Base-by-base conservation (phyloP, 1,140 invertebrate species). In the Harlomillsia oculata region DNA sequence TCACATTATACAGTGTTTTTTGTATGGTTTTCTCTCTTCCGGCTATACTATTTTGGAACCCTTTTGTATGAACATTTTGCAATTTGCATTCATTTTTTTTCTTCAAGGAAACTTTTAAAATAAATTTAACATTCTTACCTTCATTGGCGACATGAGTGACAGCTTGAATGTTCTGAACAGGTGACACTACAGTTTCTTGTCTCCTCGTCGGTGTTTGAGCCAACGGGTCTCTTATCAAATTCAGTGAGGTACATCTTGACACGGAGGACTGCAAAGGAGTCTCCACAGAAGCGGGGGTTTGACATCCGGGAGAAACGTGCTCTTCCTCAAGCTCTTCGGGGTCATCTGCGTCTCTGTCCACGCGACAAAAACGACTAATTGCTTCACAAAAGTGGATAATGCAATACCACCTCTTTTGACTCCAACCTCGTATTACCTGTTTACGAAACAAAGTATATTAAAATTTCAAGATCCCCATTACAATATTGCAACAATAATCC, bases 211-310 rank as follows among this genome's bases (percentile, higher is more conserved):
- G 71, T 1, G 71, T 43, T 71, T 74, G 60, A 41, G 78, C 75
- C 70, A 78, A 76, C 30, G 77, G 83, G 70, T 81, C 82, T 62
- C 82, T 78, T 64, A 89, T 87, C 49, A 87, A 83, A 69, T 87
- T 89, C 48, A 90, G 72, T 21, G 87, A 89, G 36, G 85, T 85
- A 69, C 85, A 86, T 78, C 76, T 82, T 8, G 87, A 89, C 26
- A 87, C 84, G 46, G 83, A 82, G 67, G 70, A 70, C 45, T 85
- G 82, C 51, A 90, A 75, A 37, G 87, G 87, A 51, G 88, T 92
- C 69, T 92, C 89, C 21, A 83, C 80, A 8, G 86, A 89, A 21
- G 88, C 79, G 8, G 88, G 87, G 29, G 88, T 92, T 45, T 69
- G 55, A 65, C 67, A 48, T 64, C 67, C 40, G 40, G 63, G 66